Percentiles rank a stretch among this genome's conserved stretches.
phyloP scores from a whole-genome alignment of 2,113 vertebrate genomes.

The Chlamydotis undulata region DNA sequence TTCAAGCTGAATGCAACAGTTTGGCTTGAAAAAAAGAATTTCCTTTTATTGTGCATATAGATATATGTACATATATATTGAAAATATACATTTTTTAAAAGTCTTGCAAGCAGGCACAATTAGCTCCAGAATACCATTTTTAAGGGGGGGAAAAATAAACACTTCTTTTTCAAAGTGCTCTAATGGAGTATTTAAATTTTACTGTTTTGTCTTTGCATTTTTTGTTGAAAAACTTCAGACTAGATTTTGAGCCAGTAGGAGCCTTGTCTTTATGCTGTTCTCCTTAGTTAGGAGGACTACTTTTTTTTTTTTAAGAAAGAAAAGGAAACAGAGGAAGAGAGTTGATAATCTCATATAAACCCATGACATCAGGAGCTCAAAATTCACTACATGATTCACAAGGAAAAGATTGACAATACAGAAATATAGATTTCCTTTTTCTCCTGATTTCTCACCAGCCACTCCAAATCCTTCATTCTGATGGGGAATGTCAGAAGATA shows the following conservation, averaged over 20 bases:
- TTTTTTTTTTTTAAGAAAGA: background rate
- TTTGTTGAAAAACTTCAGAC: background rate
- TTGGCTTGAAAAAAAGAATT: background rate
- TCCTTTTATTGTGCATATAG: background rate
- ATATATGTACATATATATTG: background rate
- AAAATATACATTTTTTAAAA: background rate
- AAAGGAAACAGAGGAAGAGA: background rate
- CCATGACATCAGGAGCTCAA: background rate
- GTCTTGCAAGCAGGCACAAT: background rate
- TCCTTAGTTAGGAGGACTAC: background rate
- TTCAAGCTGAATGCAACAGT: background rate
- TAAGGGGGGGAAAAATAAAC: background rate
- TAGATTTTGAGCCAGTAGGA: background rate
- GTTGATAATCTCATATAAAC: background rate
- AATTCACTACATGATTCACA: background rate
- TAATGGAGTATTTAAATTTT: background rate
- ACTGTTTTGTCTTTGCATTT: background rate
- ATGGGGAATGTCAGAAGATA: background rate
- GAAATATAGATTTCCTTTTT: background rate
- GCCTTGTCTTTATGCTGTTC: background rate
- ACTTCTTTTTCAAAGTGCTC: background rate
- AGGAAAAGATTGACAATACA: background rate
- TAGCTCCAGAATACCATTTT: background rate
- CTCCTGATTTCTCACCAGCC: background rate
- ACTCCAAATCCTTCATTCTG: background rate